These are phyloP conservation scores for Telmatochromis sp. DNA, from an alignment of 2,113 vertebrate genomes.

Conservation along the genomic window DNA sequence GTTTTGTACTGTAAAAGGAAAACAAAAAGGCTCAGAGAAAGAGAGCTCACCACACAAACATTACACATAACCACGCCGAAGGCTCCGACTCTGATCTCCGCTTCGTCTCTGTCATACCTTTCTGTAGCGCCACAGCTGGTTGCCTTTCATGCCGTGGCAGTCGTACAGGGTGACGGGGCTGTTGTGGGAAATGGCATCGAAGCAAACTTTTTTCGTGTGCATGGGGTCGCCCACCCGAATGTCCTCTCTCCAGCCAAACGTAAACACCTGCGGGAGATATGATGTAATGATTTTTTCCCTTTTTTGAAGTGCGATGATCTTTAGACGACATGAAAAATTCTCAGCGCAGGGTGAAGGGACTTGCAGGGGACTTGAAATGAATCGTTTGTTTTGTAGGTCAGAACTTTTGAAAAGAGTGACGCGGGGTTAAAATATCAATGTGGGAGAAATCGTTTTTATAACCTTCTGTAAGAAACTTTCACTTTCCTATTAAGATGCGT, in stretches of 20 bases:
- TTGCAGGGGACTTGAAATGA: neutral
- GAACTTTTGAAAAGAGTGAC: neutral
- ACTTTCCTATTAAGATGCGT: neutral
- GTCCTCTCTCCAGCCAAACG: conserved; percentile 95
- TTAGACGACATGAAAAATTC: neutral
- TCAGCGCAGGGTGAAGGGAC: neutral
- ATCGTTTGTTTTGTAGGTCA: neutral
- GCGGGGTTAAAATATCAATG: neutral
- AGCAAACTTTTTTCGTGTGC: conserved; percentile 93
- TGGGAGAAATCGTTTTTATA: neutral
- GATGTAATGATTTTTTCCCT: neutral
- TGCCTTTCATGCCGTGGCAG: conserved; percentile 96
- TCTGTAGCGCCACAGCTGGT: conserved; percentile 95
- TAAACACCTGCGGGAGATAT: conserved; percentile 79
- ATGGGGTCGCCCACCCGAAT: conserved; percentile 90
- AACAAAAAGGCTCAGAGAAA: neutral
- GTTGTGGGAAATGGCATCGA: conserved; percentile 88
- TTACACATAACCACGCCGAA: neutral
- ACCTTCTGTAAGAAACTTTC: neutral
- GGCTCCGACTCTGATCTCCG: fast-evolving
- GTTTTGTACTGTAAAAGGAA: neutral
- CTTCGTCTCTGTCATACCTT: conserved; percentile 61
- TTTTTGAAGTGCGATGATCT: neutral
- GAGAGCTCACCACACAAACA: neutral
- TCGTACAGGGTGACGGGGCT: conserved; percentile 92